Percentiles rank a stretch among this genome's conserved stretches.
phyloP scores from a whole-genome alignment of 2,888 invertebrate species.

The Molorchus minor region DNA sequence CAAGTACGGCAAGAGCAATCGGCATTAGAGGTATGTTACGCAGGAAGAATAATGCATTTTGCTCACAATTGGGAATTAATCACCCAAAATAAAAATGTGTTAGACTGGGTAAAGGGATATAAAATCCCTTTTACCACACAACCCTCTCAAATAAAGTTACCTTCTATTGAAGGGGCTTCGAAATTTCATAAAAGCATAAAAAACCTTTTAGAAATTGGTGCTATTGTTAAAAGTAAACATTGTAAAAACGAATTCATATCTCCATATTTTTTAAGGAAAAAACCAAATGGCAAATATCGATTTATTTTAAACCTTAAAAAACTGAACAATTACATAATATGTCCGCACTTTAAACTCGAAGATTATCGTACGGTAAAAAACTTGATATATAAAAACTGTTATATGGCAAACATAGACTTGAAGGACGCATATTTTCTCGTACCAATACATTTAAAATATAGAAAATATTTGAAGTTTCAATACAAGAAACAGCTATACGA shows the following conservation, averaged over 20 bases:
- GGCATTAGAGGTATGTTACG: background rate
- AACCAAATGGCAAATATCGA: background rate
- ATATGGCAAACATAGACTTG: background rate
- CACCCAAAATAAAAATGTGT: background rate
- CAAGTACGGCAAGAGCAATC: background rate
- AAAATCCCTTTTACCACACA: background rate
- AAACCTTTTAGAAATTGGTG: background rate
- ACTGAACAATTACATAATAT: background rate
- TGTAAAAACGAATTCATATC: constrained; percentile 17
- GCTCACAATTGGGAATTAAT: background rate
- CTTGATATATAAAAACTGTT: background rate
- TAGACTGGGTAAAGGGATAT: background rate
- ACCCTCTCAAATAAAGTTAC: background rate
- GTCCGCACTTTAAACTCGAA: background rate
- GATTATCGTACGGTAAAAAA: background rate
- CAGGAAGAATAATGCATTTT: background rate
- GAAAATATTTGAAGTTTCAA: background rate
- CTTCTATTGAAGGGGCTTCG: background rate
- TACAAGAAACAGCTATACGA: background rate
- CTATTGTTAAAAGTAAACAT: constrained; percentile 3
- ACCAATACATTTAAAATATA: background rate
- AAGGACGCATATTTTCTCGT: background rate
- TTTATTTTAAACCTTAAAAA: background rate
- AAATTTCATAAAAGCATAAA: background rate
- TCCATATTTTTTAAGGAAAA: constrained; percentile 15